phyloP scores from a whole-genome alignment of 2,113 vertebrate genomes.

The Oncorhynchus clarkii region DNA sequence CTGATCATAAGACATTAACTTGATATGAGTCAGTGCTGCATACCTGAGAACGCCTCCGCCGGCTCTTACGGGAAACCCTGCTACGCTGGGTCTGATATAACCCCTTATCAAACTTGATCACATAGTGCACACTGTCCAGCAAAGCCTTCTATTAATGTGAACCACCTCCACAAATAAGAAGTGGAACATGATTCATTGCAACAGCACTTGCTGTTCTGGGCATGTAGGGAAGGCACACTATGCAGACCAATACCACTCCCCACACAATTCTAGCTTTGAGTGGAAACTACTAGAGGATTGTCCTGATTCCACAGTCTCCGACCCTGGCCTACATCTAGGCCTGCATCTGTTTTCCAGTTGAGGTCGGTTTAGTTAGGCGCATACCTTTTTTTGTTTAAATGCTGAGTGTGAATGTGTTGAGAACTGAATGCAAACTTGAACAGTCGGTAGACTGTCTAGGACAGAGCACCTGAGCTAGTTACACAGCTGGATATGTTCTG shows the following conservation, averaged over 20 bases:
- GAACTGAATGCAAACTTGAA: no score
- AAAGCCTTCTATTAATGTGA: conserved; percentile 4
- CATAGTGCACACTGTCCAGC: neutral
- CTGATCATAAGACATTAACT: conserved; percentile 27
- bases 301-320: no score
- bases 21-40: conserved; percentile 38
- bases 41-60: conserved; percentile 15
- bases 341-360: no score
- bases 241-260: neutral
- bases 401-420: no score
- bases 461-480: no score
- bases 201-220: neutral
- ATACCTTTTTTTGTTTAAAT: no score
- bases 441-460: no score
- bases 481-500: no score
- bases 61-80: conserved; percentile 16
- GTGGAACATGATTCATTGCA: conserved; percentile 10
- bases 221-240: neutral
- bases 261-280: no score
- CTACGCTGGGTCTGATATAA: neutral
- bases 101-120: neutral
- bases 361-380: no score
- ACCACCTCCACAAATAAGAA: conserved; percentile 6
- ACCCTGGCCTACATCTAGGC: no score
- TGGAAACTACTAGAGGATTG: no score